phyloP scores from a whole-genome alignment of 2,113 vertebrate species.

The Alces alces region DNA sequence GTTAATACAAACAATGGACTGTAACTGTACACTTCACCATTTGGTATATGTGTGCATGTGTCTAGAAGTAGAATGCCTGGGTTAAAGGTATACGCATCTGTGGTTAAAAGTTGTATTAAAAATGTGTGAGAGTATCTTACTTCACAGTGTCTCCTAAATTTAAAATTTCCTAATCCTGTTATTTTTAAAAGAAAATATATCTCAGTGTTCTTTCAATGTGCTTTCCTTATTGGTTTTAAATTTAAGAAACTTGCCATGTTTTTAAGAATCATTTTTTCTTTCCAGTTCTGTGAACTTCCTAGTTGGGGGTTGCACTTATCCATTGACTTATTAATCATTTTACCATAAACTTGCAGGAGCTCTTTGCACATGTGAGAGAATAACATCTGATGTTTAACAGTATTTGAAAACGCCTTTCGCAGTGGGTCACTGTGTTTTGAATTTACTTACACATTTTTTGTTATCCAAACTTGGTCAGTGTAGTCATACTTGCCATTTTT shows the following conservation, averaged over 20 bases:
- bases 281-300: background rate
- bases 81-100: background rate
- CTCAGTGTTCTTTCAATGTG: background rate
- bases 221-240: background rate
- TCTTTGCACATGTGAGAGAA: background rate
- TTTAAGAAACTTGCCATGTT: background rate
- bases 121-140: background rate
- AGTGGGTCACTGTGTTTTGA: background rate
- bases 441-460: background rate
- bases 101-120: background rate
- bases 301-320: background rate
- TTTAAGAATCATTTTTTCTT: background rate
- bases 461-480: background rate
- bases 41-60: background rate
- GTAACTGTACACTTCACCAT: background rate
- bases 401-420: rapidly evolving
- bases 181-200: background rate
- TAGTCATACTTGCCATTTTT: background rate
- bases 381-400: background rate
- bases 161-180: background rate
- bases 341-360: background rate
- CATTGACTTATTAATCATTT: background rate
- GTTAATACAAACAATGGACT: background rate
- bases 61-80: background rate
- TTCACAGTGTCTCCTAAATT: background rate